These are phyloP conservation scores for Oophaga sylvatica DNA, from an alignment of 2,797 vertebrate genomes.

Conservation along the genomic window DNA sequence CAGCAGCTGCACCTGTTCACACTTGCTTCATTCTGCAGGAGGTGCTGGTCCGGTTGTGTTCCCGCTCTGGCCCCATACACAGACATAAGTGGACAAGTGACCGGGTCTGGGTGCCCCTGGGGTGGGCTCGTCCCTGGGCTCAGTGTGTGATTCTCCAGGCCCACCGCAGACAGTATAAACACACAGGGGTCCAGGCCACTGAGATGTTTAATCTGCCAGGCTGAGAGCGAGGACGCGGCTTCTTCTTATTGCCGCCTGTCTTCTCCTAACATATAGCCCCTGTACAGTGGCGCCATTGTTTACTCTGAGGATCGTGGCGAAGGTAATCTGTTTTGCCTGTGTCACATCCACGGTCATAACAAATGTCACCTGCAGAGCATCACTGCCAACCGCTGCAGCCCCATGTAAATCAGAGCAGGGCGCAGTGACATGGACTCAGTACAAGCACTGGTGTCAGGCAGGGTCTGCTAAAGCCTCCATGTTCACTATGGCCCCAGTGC, in stretches of 20 bases:
- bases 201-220: constrained; percentile 29
- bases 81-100: constrained; percentile 8
- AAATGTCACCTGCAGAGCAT: constrained; percentile 19
- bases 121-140: neutral
- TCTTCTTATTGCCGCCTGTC: constrained; percentile 30
- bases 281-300: constrained; percentile 7
- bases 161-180: constrained; percentile 45
- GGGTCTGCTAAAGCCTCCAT: neutral
- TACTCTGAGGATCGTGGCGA: neutral
- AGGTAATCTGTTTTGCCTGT: neutral
- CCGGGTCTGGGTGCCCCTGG: neutral
- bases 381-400: neutral
- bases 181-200: neutral
- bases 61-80: neutral
- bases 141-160: constrained; percentile 1
- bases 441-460: neutral
- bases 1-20: too few relatives aligned
- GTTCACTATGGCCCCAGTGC: neutral
- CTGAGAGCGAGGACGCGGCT: constrained; percentile 5
- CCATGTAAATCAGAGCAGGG: neutral
- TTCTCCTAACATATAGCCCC: constrained; percentile 28
- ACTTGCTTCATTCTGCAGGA: too few relatives aligned
- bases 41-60: neutral
- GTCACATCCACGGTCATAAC: neutral
- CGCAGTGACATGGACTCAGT: neutral